phyloP scores from a whole-genome alignment of 2,888 invertebrate species.

The Yponomeuta malinellus region DNA sequence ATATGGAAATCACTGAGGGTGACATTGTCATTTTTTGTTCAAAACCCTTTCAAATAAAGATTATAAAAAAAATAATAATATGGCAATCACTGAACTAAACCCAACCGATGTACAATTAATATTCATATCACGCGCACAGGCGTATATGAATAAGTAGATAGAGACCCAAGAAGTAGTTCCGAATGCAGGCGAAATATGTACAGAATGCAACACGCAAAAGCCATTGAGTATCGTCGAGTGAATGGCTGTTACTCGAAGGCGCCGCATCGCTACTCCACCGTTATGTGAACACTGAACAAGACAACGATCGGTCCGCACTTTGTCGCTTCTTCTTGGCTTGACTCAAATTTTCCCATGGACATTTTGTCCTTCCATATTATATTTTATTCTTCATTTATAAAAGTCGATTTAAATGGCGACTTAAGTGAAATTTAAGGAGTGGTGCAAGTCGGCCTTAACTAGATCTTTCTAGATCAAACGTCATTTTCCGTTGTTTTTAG shows the following conservation, averaged over 20 bases:
- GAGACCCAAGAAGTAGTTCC: conserved; percentile 15
- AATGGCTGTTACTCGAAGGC: conserved; percentile 40
- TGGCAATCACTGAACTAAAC: background rate
- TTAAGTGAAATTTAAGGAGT: too few relatives aligned
- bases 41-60: too few relatives aligned
- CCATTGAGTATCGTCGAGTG: conserved; percentile 47
- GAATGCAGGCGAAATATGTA: conserved; percentile 25
- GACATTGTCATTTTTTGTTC: too few relatives aligned
- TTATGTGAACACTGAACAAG: background rate
- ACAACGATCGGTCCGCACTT: background rate
- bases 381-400: too few relatives aligned
- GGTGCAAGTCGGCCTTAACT: too few relatives aligned
- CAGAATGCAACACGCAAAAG: conserved; percentile 58
- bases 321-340: background rate
- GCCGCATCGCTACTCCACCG: background rate
- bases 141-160: background rate
- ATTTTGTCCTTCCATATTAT: too few relatives aligned
- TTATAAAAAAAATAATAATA: too few relatives aligned
- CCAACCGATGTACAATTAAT: background rate
- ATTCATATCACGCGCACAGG: background rate
- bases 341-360: too few relatives aligned
- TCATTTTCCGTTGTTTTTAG: too few relatives aligned
- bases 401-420: too few relatives aligned
- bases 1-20: background rate
- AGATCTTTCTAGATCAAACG: too few relatives aligned